These are phyloP conservation scores for Neomorphus geoffroyi DNA, from an alignment of 2,797 vertebrate species.

Conservation along the genomic window DNA sequence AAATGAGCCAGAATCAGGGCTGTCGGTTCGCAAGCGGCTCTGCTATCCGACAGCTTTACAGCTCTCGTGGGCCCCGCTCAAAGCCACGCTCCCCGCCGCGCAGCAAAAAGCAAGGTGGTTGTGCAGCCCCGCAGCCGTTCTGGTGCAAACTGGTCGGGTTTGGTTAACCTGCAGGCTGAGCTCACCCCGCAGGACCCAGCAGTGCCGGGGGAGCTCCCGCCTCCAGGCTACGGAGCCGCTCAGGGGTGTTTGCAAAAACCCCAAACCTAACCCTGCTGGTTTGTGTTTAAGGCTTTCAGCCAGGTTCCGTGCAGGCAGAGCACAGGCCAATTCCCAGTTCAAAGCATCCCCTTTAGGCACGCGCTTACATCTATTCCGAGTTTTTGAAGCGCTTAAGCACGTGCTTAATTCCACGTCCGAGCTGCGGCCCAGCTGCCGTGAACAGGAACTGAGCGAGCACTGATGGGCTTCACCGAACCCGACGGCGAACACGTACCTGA, in stretches of 20 bases:
- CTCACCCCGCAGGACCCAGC: background rate
- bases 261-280: background rate
- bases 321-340: background rate
- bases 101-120: background rate
- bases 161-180: background rate
- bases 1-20: background rate
- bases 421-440: background rate
- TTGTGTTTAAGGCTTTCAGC: background rate
- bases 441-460: rapidly evolving
- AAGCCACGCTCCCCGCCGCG: background rate
- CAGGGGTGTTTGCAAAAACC: rapidly evolving
- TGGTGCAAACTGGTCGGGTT: background rate
- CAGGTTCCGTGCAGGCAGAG: background rate
- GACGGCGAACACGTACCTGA: conserved; percentile 81
- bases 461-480: rapidly evolving
- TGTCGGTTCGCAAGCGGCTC: rapidly evolving
- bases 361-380: rapidly evolving
- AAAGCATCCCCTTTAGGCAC: background rate
- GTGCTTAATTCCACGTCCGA: background rate
- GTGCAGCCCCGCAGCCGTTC: background rate
- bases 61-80: background rate
- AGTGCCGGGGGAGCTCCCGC: rapidly evolving
- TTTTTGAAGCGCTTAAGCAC: background rate
- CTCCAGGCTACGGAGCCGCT: background rate
- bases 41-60: background rate